Evolutionary conservation across 2,797 vertebrate species (phyloP), one percentile per base, ranked within the genome.

Genomic region (Micromesistius poutassou): DNA sequence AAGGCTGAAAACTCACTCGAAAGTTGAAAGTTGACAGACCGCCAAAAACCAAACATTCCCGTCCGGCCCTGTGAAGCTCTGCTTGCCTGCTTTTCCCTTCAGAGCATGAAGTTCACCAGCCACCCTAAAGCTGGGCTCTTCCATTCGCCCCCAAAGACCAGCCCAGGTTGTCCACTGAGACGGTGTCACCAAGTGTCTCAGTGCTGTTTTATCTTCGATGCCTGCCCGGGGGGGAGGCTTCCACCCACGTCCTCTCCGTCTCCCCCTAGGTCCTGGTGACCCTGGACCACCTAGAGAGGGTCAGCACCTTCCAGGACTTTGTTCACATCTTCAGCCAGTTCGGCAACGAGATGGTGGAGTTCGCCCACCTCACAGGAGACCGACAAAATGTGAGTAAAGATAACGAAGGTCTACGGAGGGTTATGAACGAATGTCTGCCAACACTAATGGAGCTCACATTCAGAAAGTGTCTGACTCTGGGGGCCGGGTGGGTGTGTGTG

Each of bases 291-390:
- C 91, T 99, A 91, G 98, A 99, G 89, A 95, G 94, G 92, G 97
- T 99, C 88, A 95, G 91, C 92, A 98, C 96, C 91, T 99, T 99
- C 93, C 98, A 99, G 89, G 98, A 98, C 84, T 99, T 99, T 94
- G 98, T 99, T 42, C 98, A 99, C 91, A 98, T 99, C 93, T 99
- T 99, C 94, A 99, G 98, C 89, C 97, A 99, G 78, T 99, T 99
- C 94, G 98, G 98, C 84, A 99, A 98, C 76, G 97, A 99, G 94
- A 99, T 99, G 98, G 98, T 99, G 87, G 98, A 99, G 90, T 99
- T 99, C 80, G 98, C 98, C 78, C 97, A 99, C 92, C 95, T 99
- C 81, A 99, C 98, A 2, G 98, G 98, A 89, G 98, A 99, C 91
- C 91, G 98, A 71, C 98, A 99, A 93, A 99, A 98, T 85, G 98